Percentiles rank a stretch among this genome's conserved stretches.
Conservation (phyloP, 2,888 invertebrate species). For the Calameuta filiformis region DNA sequence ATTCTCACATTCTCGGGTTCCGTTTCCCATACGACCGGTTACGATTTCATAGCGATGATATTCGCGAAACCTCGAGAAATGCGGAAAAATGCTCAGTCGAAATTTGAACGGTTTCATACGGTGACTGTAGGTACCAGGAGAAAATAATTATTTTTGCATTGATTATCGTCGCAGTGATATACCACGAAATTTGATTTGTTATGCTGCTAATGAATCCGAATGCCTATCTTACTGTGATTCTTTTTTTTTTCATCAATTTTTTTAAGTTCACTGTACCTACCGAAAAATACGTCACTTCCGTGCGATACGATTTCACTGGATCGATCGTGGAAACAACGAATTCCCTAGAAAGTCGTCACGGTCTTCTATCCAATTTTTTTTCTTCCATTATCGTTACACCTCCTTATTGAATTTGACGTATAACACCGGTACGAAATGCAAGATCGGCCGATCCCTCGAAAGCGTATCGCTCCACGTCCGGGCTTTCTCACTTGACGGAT, state of each 20-base stretch:
- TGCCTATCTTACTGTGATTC: neutral
- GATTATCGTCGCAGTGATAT: neutral
- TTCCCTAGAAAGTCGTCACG: neutral
- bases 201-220: neutral
- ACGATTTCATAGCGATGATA: neutral
- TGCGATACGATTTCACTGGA: neutral
- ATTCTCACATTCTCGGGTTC: constrained; percentile 28
- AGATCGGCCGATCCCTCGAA: neutral
- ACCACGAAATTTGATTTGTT: neutral
- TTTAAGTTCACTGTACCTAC: neutral
- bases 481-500: neutral
- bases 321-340: neutral
- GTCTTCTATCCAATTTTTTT: neutral
- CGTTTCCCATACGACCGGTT: constrained; percentile 35
- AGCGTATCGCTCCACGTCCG: neutral
- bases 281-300: neutral
- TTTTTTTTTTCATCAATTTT: neutral
- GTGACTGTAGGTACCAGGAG: neutral
- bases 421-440: neutral
- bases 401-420: neutral
- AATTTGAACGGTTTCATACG: neutral
- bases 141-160: neutral
- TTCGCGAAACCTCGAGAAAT: neutral
- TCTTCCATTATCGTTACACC: neutral
- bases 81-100: neutral